phyloP scores from a whole-genome alignment of 2,113 vertebrate genomes.

The Pungitius pungitius region DNA sequence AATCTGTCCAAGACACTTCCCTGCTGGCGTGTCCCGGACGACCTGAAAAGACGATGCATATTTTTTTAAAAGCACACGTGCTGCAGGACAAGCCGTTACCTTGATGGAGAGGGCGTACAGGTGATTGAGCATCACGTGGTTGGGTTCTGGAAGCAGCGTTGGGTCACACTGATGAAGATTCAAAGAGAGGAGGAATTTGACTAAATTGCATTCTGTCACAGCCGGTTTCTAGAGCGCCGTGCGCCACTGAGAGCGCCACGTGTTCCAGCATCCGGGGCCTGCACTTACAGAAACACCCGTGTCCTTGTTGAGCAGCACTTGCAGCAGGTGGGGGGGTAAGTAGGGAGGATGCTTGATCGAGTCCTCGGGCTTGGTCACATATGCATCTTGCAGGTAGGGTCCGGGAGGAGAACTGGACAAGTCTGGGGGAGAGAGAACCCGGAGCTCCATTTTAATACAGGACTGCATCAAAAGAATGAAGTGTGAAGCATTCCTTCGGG shows the following conservation, averaged over 20 bases:
- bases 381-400: conserved; percentile 93
- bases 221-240: accelerated
- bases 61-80: neutral
- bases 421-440: conserved; percentile 74
- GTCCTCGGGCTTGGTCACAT: conserved; percentile 88
- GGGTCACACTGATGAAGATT: conserved; percentile 88
- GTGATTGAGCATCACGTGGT: conserved; percentile 98
- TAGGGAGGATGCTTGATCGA: conserved; percentile 90
- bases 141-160: conserved; percentile 96
- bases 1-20: neutral
- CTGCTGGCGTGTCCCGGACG: no score
- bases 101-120: conserved; percentile 98
- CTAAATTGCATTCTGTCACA: neutral
- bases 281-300: conserved; percentile 93
- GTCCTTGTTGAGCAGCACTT: conserved; percentile 99
- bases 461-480: neutral
- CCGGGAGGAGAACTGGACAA: conserved; percentile 95
- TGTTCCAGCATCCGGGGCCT: neutral
- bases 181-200: conserved; percentile 4
- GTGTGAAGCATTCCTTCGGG: neutral
- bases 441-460: neutral
- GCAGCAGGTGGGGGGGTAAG: conserved; percentile 94
- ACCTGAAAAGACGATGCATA: neutral
- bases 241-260: neutral
- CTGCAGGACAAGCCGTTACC: conserved; percentile 67